Evolutionary conservation across 2,888 invertebrate genomes (phyloP).

Genomic region (Suillia variegata): DNA sequence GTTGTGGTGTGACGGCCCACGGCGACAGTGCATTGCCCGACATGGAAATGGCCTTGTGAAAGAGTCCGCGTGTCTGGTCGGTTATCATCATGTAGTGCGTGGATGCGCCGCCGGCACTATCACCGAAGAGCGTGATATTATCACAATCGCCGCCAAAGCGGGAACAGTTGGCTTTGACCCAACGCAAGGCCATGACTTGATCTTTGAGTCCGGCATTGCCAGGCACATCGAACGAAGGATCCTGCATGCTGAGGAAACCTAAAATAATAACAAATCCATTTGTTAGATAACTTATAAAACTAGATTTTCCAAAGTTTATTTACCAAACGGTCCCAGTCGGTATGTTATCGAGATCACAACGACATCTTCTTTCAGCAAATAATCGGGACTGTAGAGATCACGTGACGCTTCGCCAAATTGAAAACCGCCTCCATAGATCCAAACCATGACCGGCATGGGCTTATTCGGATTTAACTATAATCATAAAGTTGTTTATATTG

Average conservation of each 20-base stretch:
- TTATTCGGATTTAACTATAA: slow-evolving; percentile 50
- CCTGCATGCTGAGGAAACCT: slow-evolving; percentile 63
- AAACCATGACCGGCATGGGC: slow-evolving; percentile 62
- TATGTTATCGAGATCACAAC: slow-evolving; percentile 63
- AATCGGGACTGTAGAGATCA: slow-evolving; percentile 62
- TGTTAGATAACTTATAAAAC: not conserved
- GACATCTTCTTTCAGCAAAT: slow-evolving; percentile 62
- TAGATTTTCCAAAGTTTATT: not conserved
- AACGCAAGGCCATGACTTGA: slow-evolving; percentile 63
- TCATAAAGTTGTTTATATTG: not conserved
- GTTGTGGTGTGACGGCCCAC: slow-evolving; percentile 56
- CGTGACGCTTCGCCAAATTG: slow-evolving; percentile 61
- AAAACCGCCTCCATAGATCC: slow-evolving; percentile 65
- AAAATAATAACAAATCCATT: not conserved
- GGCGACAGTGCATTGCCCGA: slow-evolving; percentile 56
- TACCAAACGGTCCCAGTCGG: slow-evolving; percentile 62
- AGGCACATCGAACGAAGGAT: slow-evolving; percentile 62
- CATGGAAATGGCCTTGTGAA: slow-evolving; percentile 59
- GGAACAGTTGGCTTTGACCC: slow-evolving; percentile 64
- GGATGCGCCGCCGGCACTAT: slow-evolving; percentile 64
- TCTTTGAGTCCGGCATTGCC: slow-evolving; percentile 66
- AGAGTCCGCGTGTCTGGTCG: slow-evolving; percentile 60
- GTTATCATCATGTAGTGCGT: slow-evolving; percentile 63
- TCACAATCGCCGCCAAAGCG: slow-evolving; percentile 63
- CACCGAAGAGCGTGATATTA: slow-evolving; percentile 64